phyloP scores from a whole-genome alignment of 2,797 vertebrate species.

The Pyrocephalus nanus region DNA sequence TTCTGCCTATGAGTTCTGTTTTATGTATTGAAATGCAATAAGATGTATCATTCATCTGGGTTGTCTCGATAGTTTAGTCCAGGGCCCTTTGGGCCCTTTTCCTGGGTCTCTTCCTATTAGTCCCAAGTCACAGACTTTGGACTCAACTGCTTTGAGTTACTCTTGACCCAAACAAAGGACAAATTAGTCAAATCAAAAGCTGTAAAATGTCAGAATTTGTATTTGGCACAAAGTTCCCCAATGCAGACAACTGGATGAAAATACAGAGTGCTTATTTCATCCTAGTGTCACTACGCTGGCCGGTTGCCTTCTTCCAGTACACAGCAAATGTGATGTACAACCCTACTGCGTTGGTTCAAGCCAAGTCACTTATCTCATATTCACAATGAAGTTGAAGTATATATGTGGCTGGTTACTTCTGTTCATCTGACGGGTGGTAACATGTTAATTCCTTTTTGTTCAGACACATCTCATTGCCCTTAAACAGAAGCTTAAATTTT shows the following conservation, averaged over 20 bases:
- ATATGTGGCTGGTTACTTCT: not conserved
- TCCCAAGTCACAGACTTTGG: not conserved
- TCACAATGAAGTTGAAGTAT: not conserved
- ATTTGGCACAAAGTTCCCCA: not conserved
- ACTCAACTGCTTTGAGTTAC: not conserved
- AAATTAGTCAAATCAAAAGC: not conserved
- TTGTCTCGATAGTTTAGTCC: not conserved
- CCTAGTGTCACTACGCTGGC: not conserved
- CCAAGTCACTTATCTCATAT: not conserved
- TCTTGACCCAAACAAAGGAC: not conserved
- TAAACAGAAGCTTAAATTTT: not conserved
- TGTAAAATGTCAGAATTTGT: not conserved
- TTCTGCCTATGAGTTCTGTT: not conserved
- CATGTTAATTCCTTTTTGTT: not conserved
- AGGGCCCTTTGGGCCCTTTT: not conserved
- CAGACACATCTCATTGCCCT: not conserved
- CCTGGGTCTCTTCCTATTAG: not conserved
- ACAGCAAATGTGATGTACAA: not conserved
- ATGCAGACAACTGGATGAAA: not conserved
- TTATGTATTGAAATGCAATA: not conserved
- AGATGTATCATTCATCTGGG: not conserved
- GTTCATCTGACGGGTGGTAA: not conserved
- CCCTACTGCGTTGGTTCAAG: not conserved
- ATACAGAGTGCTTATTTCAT: not conserved
- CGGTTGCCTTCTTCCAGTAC: not conserved